Evolutionary conservation across 2,113 vertebrate genomes (phyloP), one percentile per base, ranked within the genome.

Genomic region (Paracyprichromis sp.): DNA sequence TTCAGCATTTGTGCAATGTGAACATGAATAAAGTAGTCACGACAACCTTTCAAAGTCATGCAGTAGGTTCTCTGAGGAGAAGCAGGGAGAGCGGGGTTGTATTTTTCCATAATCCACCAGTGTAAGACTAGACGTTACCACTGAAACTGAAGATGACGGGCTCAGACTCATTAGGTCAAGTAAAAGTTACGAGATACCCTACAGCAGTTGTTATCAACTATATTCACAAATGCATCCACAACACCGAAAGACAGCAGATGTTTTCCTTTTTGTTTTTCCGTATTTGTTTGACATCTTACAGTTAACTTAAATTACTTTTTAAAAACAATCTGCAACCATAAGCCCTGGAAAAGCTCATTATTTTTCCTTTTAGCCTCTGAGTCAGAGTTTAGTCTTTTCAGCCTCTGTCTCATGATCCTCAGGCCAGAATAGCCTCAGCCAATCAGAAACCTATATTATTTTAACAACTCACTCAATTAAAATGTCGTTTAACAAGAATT

Each of bases 351-450:
- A 66, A 47, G 14, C 26, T 78, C 71, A 50, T 31, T 0, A 0
- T 82, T 24, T 56, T 43, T 40, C 16, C n/a, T 78, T 83, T 59
- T 82, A 85, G 82, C 17, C 26, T 9, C 26, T 17, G 13, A 40
- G 9, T 83, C 57, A 81, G 16, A 36, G 52, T 66, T 90, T 53
- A 11, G 9, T 53, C 14, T 54, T 83, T 83, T 53, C 80, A 82
- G 16, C 71, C 79, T 36, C 19, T 86, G 69, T 89, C 82, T 87
- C 19, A 17, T 90, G 91, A 89, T 79, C 83, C 85, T 91, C 84
- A 87, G 85, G 38, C 78, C 90, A 90, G 19, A 80, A 24, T 14
- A n/a, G 13, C 80, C 31, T 59, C 45, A 83, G 31, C 88, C 86
- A 92, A 91, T 91, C 86, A 92, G 78, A 73, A 26, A 56, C 40